Evolutionary conservation across 2,888 invertebrate species (phyloP).

Genomic region (Litoditis marina): DNA sequence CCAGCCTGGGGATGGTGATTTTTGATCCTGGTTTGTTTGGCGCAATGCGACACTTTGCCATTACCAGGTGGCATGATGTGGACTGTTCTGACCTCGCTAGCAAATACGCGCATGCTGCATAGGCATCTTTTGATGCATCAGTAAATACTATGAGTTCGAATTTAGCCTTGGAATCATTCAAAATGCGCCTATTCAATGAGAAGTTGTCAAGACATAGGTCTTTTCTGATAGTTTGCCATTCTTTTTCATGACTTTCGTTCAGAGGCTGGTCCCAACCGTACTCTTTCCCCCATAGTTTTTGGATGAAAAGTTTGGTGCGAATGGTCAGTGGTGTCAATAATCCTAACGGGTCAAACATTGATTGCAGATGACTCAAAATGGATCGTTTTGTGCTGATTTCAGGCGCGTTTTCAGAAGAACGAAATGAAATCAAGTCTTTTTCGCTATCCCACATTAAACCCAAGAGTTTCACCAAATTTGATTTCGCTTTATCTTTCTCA

Average conservation of each 20-base stretch:
- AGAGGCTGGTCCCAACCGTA: neutral
- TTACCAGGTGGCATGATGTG: neutral
- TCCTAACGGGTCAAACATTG: neutral
- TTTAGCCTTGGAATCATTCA: neutral
- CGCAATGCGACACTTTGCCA: neutral
- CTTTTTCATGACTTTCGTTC: neutral
- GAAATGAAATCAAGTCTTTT: neutral
- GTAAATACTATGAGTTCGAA: neutral
- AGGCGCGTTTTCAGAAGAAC: neutral
- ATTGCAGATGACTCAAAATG: neutral
- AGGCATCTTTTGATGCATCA: neutral
- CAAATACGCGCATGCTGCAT: neutral
- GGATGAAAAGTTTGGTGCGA: neutral
- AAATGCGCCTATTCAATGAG: neutral
- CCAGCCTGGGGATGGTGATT: neutral
- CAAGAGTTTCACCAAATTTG: neutral
- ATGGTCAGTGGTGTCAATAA: neutral
- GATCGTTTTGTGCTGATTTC: neutral
- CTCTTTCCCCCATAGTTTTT: neutral
- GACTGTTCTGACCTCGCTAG: neutral
- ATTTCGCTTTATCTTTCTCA: neutral
- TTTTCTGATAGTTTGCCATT: constrained; percentile 8
- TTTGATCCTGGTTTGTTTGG: neutral
- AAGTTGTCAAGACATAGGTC: neutral
- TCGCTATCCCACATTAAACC: neutral